Evolutionary conservation across 2,888 invertebrate species (phyloP).

Genomic region (Dinocampus coccinellae): DNA sequence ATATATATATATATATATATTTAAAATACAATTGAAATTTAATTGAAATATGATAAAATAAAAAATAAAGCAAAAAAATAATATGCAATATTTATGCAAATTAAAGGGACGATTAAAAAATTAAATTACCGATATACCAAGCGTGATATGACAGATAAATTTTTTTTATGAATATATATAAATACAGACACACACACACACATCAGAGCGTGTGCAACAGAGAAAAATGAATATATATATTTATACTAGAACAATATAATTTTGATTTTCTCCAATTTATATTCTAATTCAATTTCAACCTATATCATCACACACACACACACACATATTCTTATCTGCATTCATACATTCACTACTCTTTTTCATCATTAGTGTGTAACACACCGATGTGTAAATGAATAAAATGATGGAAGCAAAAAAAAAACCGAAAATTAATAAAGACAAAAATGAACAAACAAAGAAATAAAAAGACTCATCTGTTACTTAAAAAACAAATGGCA

Average conservation of each 20-base stretch:
- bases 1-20: conserved; percentile 10
- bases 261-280: conserved; percentile 45
- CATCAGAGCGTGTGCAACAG: background rate
- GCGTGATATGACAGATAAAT: conserved; percentile 18
- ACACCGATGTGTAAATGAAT: background rate
- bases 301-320: conserved; percentile 17
- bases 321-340: background rate
- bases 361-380: background rate
- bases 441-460: too few relatives aligned
- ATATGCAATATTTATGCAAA: conserved; percentile 39
- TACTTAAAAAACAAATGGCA: too few relatives aligned
- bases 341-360: background rate
- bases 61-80: conserved; percentile 12
- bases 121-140: conserved; percentile 49
- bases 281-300: conserved; percentile 49
- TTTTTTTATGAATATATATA: conserved; percentile 5
- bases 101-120: conserved; percentile 43
- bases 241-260: conserved; percentile 16
- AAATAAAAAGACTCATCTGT: too few relatives aligned
- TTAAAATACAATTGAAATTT: background rate
- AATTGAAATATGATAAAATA: conserved; percentile 22
- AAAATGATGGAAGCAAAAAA: too few relatives aligned
- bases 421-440: too few relatives aligned
- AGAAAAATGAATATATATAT: too few relatives aligned
- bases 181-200: background rate